A percentile compares a stretch with the other conserved stretches of the same genome.
These are phyloP conservation scores for Tenualosa thibaudeaui DNA, from an alignment of 2,797 vertebrate species.

Conservation along the genomic window DNA sequence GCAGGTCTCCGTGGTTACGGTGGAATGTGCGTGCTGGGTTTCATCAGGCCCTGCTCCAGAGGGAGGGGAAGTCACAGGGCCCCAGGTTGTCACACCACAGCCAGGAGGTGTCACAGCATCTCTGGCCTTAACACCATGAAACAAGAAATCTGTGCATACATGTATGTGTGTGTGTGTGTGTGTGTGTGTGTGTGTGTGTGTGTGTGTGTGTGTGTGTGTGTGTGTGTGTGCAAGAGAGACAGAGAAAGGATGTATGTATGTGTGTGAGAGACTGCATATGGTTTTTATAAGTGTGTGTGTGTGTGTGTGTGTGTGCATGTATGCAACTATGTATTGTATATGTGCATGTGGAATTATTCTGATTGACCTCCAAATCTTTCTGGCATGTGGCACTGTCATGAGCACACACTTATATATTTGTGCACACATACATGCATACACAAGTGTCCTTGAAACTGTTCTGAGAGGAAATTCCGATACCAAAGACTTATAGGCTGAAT, in stretches of 20 bases:
- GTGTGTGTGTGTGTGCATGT: conserved; percentile 6
- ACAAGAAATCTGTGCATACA: neutral
- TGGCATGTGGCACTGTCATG: neutral
- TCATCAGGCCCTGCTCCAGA: neutral
- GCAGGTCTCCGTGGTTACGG: conserved; percentile 33
- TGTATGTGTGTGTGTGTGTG: conserved; percentile 6
- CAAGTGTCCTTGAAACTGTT: neutral
- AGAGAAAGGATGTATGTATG: neutral
- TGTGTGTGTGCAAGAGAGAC: neutral
- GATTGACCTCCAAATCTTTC: neutral
- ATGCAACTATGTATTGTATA: neutral
- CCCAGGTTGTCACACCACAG: conserved; percentile 35
- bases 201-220: neutral
- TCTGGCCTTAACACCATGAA: conserved; percentile 31
- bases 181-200: conserved; percentile 5
- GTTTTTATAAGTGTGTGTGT: neutral
- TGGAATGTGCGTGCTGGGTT: conserved; percentile 36
- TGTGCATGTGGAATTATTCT: neutral
- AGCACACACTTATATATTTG: neutral
- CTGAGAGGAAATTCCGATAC: neutral
- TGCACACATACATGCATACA: neutral
- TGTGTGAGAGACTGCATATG: neutral
- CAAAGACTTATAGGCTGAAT: neutral
- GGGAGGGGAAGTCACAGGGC: neutral
- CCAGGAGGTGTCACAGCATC: conserved; percentile 23